Base-by-base conservation (phyloP, 2,113 vertebrate genomes). In the Callipepla californica region DNA sequence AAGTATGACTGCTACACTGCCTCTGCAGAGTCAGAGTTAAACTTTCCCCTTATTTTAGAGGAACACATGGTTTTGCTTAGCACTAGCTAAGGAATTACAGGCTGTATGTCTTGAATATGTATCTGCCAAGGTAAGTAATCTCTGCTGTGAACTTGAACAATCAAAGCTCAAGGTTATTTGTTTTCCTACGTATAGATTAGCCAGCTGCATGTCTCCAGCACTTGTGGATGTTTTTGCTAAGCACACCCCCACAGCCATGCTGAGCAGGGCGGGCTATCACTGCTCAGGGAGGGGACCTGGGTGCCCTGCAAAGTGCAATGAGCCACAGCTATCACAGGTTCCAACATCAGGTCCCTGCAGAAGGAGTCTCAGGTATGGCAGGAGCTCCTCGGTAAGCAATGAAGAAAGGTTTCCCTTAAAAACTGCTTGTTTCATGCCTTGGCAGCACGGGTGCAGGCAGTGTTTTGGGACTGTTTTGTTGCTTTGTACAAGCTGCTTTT, bases 111-210 rank as follows among this genome's bases (percentile, higher is more conserved):
- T 90, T 92, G 59, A 89, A 70, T 69, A 58, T 88, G 73, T 73
- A 87, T 94, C 83, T 97, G 96, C 95, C 97, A 98, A 98, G 93
- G 94, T 96, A 97, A 97, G 95, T 94, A 95, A 96, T 86, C 94
- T 97, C 95, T 67, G 90, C 93, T 95, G 92, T 42, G 95, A 95
- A 85, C 80, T 80, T 38, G 77, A 91, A 73, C 94, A 86, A 90
- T 95, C 94, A 72, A 76, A 95, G 83, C 95, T 83, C 15, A 2
- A 1, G 40, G 69, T 80, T 94, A 92, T 97, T 97, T 96, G 94
- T 96, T 97, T 97, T 97, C 96, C 93, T 94, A 95, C 11, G 84
- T 96, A 96, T 90, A 91, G 86, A 93, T 96, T 95, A 95, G 90
- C 93, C 95, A 96, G 92, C 92, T 96, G 92, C 92, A 93, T 89